phyloP scores from a whole-genome alignment of 2,888 invertebrate species.

The Odontocolon sp. region DNA sequence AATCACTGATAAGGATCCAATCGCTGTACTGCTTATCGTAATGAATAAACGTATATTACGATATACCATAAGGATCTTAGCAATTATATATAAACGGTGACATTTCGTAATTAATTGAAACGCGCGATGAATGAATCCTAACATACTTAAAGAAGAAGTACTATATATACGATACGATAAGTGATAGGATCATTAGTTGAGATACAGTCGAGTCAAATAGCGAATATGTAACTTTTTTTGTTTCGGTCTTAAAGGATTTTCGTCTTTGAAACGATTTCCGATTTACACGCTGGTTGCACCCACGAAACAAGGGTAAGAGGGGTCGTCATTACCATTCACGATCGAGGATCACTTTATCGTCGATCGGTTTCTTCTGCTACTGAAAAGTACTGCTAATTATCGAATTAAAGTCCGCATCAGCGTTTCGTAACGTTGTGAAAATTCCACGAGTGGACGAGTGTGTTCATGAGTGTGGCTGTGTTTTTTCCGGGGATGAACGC shows the following conservation, averaged over 20 bases:
- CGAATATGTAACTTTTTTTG: slow-evolving; percentile 26
- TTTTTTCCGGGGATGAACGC: slow-evolving; percentile 4
- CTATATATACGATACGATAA: background rate
- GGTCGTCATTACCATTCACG: slow-evolving; percentile 41
- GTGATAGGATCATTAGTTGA: too few species aligned
- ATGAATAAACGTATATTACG: background rate
- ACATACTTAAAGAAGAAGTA: slow-evolving; percentile 15
- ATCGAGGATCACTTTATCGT: too few species aligned
- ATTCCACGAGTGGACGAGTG: slow-evolving; percentile 44
- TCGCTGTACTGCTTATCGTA: background rate
- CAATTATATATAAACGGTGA: background rate
- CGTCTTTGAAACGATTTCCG: slow-evolving; percentile 13
- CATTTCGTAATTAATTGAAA: slow-evolving; percentile 14
- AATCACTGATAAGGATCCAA: too few species aligned
- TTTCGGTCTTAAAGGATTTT: slow-evolving; percentile 34
- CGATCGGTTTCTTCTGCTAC: slow-evolving; percentile 18
- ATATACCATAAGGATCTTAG: background rate
- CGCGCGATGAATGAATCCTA: slow-evolving; percentile 48
- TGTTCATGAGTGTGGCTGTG: slow-evolving; percentile 55
- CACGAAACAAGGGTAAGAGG: slow-evolving; percentile 31
- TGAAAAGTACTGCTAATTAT: background rate
- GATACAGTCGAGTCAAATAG: slow-evolving; percentile 39
- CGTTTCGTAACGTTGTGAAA: slow-evolving; percentile 21
- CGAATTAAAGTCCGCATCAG: slow-evolving; percentile 7
- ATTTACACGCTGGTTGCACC: slow-evolving; percentile 1